Evolutionary conservation across 2,888 invertebrate species (phyloP).

Genomic region (Acleris sparsana): DNA sequence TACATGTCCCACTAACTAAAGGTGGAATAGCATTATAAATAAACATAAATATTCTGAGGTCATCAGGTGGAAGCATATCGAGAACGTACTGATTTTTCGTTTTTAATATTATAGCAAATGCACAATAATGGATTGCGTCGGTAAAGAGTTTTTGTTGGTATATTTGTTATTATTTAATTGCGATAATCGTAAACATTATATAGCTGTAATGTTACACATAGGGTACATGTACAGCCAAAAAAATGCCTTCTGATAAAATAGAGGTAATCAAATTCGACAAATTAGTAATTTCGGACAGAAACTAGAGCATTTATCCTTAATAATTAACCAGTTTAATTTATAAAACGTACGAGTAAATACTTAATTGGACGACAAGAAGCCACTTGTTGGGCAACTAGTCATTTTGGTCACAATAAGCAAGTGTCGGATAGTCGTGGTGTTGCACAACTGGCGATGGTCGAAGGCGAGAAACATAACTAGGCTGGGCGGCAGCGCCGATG

Average conservation of each 20-base stretch:
- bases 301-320: constrained; percentile 43
- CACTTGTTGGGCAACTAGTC: constrained; percentile 76
- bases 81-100: too few relatives aligned
- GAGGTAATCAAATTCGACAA: neutral
- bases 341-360: constrained; percentile 50
- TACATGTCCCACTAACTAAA: neutral
- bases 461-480: constrained; percentile 83
- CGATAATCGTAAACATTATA: too few relatives aligned
- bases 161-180: too few relatives aligned
- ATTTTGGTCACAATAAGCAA: constrained; percentile 77
- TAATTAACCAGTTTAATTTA: constrained; percentile 60
- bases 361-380: constrained; percentile 77
- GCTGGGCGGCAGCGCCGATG: constrained; percentile 76
- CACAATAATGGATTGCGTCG: too few relatives aligned
- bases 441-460: constrained; percentile 80
- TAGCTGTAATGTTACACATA: too few relatives aligned
- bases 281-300: too few relatives aligned
- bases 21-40: neutral
- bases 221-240: neutral
- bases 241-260: neutral
- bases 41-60: neutral
- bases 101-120: too few relatives aligned
- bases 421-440: constrained; percentile 76
- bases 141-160: too few relatives aligned
- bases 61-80: neutral